Evolutionary conservation across 2,888 invertebrate species (phyloP).

Genomic region (Tanypteryx hageni): DNA sequence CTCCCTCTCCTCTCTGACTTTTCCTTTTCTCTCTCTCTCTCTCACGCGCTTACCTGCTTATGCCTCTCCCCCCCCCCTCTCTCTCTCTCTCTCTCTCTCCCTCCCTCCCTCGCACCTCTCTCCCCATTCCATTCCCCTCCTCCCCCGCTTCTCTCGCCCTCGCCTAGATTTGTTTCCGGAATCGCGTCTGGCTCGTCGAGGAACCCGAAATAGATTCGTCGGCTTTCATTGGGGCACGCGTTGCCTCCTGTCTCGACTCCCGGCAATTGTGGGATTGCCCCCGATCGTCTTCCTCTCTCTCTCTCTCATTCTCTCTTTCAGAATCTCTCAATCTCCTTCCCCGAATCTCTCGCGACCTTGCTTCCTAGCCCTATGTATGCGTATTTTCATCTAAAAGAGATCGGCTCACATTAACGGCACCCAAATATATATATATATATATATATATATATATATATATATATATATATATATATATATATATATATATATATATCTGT

Average conservation of each 20-base stretch:
- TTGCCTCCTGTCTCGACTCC: conserved; percentile 1
- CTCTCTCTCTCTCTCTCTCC: neutral
- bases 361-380: neutral
- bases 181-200: conserved; percentile 55
- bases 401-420: too few species aligned
- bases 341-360: conserved; percentile 8
- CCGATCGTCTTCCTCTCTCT: conserved; percentile 27
- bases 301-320: too few species aligned
- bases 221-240: conserved; percentile 12
- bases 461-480: too few species aligned
- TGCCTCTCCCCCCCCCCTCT: neutral
- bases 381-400: too few species aligned
- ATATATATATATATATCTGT: too few species aligned
- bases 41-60: neutral
- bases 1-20: neutral
- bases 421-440: too few species aligned
- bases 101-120: neutral
- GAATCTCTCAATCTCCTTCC: neutral
- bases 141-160: neutral
- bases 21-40: too few species aligned
- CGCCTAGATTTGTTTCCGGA: conserved; percentile 63
- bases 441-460: too few species aligned
- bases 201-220: conserved; percentile 52
- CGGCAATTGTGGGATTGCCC: conserved; percentile 53
- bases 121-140: neutral